These are phyloP conservation scores for Oreochromis spilurus DNA, from an alignment of 2,113 vertebrate genomes.

Conservation along the genomic window DNA sequence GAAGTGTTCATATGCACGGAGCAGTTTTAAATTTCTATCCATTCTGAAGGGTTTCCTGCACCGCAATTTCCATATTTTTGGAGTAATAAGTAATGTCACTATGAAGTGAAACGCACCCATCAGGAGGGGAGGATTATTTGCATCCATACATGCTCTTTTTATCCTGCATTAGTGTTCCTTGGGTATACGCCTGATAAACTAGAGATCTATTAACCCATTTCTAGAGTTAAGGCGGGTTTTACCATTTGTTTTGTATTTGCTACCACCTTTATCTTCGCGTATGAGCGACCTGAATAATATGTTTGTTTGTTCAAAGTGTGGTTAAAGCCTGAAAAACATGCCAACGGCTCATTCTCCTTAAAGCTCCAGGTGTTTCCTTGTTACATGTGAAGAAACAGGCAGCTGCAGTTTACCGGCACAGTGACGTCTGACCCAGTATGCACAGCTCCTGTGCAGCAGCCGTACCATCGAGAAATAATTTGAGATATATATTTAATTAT, in stretches of 20 bases:
- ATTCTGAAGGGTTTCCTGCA: background rate
- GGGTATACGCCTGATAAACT: background rate
- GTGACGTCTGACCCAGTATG: background rate
- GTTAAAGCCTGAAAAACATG: background rate
- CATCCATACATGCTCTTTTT: background rate
- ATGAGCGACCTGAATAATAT: background rate
- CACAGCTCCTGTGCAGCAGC: background rate
- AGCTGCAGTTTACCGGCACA: background rate
- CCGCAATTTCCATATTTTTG: background rate
- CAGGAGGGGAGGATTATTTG: background rate
- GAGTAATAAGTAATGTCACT: background rate
- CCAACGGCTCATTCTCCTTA: conserved; percentile 21
- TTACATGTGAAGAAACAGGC: background rate
- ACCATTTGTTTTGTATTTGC: background rate
- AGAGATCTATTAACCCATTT: background rate
- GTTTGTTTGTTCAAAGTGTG: background rate
- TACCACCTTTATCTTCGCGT: background rate
- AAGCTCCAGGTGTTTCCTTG: conserved; percentile 63
- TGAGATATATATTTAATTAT: background rate
- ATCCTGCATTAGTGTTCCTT: background rate
- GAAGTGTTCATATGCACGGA: background rate
- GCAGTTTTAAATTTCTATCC: background rate
- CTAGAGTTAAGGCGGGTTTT: background rate
- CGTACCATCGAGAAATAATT: background rate
- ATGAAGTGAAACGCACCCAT: background rate